Base-by-base conservation (phyloP, 1,140 invertebrate species). In the Drosophila kanapiae region DNA sequence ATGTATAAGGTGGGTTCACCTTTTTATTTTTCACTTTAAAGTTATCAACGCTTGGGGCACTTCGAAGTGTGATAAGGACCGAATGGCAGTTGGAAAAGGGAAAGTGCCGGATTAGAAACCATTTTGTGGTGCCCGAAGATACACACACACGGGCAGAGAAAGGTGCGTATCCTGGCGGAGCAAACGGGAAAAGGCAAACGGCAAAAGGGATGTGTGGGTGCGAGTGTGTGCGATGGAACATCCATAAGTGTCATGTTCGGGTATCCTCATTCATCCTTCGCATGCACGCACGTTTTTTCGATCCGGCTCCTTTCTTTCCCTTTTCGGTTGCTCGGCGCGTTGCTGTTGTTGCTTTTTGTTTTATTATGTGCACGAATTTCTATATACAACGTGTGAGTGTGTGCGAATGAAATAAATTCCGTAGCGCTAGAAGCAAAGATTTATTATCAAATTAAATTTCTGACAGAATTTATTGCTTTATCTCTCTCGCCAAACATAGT, bases 391-490 rank as follows among this genome's bases (percentile, higher is more conserved):
- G 59, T 67, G 49, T 82, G 75, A 74, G 67, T 72, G 80, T 74
- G 76, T 86, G 87, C 77, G 85, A 81, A 77, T 84, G 78, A 91
- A 92, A 92, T 92, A 92, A 92, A 92, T 92, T 92, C 91, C 85
- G 85, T 91, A 92, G 90, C 88, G 90, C 91, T 92, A 92, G 91
- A 91, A 92, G 90, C 80, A 88, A 91, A 92, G 91, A 92, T 92
- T 92, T 92, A 92, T 92, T 92, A 92, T 91, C 91, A 92, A 92
- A 92, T 92, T 92, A 92, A 92, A 92, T 92, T 92, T 92, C 91
- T 92, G 91, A 92, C 91, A 92, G 86, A 92, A 92, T 92, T 92
- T 92, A 92, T 92, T 92, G 91, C 91, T 92, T 92, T 92, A 92
- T 92, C 91, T 92, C 86, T 91, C 86, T 91, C 83, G 78, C 88